Base-by-base conservation (phyloP, 2,113 vertebrate species). In the Sapayoa aenigma region DNA sequence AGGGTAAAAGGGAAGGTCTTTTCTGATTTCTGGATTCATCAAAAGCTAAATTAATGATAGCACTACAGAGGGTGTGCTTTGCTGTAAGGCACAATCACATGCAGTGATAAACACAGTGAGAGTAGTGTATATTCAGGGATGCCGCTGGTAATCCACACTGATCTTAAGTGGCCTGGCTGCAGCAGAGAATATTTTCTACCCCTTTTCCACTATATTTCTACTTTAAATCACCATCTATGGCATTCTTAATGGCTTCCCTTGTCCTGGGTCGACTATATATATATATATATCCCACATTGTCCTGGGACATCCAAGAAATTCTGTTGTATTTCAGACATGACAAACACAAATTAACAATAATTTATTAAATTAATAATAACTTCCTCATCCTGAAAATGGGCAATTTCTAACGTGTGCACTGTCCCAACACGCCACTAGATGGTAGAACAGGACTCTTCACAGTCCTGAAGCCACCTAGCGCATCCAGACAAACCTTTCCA, bases 361-460 rank as follows among this genome's bases (percentile, higher is more conserved):
- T 68, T 71, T 41, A 50, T 60, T 80, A 25, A 13, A 27, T 31
- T 12, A 35, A 33, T 31, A 9, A 44, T 22, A 52, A 19, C 9
- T 2, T 11, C 21, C 11, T 53, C 9, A 3, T 4, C 1, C 41
- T 9, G 58, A 24, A 27, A 47, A 41, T 0, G 25, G 9, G 12
- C 0, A 0, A 2, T 76, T 89, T 37, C 19, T 74, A 21, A 11
- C 0, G 9, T 0, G n/a, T 71, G 94, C 75, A 9, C 42, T 63
- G 41, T 59, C 73, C 24, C 35, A 25, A 5, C 0, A 5, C 0
- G 3, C 93, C 96, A 20, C 94, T 97, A 95, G 95, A 89, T 97
- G 96, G 96, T 68, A 73, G 1, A 49, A 53, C 35, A 92, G 89
- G 93, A 96, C 28, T 17, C 87, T 53, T 19, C 68, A 33, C 50